A percentile compares a stretch with the other conserved stretches of the same genome.
Evolutionary conservation across 2,797 vertebrate species (phyloP).

Genomic region (Meriones psammophilus): DNA sequence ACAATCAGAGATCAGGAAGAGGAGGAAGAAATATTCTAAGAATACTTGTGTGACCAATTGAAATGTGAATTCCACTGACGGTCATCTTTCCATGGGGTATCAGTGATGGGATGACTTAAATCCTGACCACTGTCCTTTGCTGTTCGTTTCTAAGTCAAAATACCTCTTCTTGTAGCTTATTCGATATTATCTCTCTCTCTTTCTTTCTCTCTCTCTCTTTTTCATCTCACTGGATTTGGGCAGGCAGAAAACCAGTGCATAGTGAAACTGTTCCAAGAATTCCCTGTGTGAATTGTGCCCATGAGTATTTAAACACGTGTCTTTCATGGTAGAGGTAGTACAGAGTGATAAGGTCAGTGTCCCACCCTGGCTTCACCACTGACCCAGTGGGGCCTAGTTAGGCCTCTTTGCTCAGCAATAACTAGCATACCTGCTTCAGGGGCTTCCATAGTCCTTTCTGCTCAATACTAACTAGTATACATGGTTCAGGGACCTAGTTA

Average conservation of each 20-base stretch:
- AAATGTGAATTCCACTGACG: background rate
- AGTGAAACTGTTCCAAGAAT: background rate
- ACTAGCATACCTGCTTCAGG: background rate
- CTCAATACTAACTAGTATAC: background rate
- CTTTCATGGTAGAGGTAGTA: background rate
- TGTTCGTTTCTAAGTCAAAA: background rate
- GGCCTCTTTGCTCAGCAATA: background rate
- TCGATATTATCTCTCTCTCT: background rate
- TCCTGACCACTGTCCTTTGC: background rate
- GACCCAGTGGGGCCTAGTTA: no score
- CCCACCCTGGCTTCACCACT: background rate
- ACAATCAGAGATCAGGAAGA: background rate
- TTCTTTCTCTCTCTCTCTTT: background rate
- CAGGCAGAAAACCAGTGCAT: background rate
- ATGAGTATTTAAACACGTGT: background rate
- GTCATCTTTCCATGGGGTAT: background rate
- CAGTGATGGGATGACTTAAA: background rate
- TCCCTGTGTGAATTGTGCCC: background rate
- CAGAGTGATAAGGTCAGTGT: background rate
- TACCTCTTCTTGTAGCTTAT: background rate
- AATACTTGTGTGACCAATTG: background rate
- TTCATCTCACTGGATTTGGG: background rate
- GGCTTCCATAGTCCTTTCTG: background rate
- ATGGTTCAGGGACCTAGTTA: background rate
- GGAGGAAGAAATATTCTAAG: background rate